Conservation (phyloP, 2,113 vertebrate genomes). For the Pelodiscus sinensis region DNA sequence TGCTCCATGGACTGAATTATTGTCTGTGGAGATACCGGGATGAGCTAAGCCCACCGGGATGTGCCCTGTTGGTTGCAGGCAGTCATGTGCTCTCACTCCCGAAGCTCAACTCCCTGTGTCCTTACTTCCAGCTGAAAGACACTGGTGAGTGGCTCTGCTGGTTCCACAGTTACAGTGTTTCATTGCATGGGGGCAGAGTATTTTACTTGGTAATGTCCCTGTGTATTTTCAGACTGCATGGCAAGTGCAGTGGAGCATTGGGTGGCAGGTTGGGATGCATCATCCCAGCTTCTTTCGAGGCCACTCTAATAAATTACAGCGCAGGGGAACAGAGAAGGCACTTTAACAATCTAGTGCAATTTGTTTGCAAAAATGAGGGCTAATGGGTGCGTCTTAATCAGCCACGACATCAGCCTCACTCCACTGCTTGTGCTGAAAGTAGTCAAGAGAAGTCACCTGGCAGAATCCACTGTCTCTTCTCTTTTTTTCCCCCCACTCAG, state of each 20-base stretch:
- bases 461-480: neutral
- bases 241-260: neutral
- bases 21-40: neutral
- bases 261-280: slow-evolving; percentile 5
- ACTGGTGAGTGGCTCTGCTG: neutral
- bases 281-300: neutral
- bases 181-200: neutral
- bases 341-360: slow-evolving; percentile 17
- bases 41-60: neutral
- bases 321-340: neutral
- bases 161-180: neutral
- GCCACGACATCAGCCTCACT: slow-evolving; percentile 24
- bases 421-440: slow-evolving; percentile 12
- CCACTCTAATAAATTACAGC: neutral
- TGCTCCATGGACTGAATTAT: neutral
- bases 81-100: neutral
- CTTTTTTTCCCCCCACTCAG: neutral
- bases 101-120: neutral
- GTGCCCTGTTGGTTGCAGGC: neutral
- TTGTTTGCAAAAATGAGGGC: neutral
- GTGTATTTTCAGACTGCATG: neutral
- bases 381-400: slow-evolving; percentile 25
- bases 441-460: slow-evolving; percentile 2
- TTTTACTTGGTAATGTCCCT: neutral
- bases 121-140: neutral